Evolutionary conservation across 2,797 vertebrate genomes (phyloP).

Genomic region (Sebastes oblongus): DNA sequence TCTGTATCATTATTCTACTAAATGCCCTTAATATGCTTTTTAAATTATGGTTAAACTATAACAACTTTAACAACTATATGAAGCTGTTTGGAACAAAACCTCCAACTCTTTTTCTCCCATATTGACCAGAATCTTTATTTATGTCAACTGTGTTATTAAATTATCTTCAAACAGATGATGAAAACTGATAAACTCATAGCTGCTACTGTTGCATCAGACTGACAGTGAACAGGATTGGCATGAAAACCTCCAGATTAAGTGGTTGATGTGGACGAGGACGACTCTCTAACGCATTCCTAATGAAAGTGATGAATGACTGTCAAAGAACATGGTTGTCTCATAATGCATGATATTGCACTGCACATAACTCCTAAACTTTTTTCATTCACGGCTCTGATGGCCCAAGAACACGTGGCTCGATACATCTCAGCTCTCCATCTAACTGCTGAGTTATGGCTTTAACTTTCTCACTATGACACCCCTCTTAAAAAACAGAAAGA

Average conservation of each 20-base stretch:
- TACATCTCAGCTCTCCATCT: conserved; percentile 9
- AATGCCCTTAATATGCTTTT: neutral
- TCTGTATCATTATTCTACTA: neutral
- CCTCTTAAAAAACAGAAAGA: neutral
- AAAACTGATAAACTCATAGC: neutral
- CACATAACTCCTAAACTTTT: neutral
- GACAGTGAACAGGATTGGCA: neutral
- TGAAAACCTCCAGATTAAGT: neutral
- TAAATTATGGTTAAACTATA: too few relatives aligned
- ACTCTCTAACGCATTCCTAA: neutral
- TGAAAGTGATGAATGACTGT: neutral
- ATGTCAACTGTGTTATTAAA: neutral
- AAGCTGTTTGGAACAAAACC: neutral
- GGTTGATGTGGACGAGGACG: neutral
- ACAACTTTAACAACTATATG: too few relatives aligned
- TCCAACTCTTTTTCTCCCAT: neutral
- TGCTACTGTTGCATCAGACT: neutral
- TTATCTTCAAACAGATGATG: neutral
- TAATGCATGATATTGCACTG: neutral
- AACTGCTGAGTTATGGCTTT: neutral
- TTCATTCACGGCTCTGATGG: neutral
- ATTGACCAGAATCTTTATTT: too few relatives aligned
- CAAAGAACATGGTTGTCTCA: neutral
- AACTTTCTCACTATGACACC: conserved; percentile 29
- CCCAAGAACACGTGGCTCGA: neutral